phyloP scores from a whole-genome alignment of 2,113 vertebrate species.

The Rostratula benghalensis region DNA sequence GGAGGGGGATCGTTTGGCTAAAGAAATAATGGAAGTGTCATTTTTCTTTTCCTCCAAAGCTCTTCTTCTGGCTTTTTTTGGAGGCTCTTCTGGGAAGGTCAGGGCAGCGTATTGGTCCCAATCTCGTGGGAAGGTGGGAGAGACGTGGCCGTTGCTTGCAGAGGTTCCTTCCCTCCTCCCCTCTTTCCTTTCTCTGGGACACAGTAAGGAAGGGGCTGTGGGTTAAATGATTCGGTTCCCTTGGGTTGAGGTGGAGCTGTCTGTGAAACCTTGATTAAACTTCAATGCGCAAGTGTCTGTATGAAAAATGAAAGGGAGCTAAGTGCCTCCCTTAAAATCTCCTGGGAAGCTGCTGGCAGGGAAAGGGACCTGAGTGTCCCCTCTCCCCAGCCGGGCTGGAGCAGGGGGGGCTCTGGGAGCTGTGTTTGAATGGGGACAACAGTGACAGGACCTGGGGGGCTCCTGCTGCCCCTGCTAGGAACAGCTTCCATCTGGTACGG shows the following conservation, averaged over 20 bases:
- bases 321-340: not conserved
- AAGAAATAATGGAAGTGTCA: not conserved
- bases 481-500: rapidly evolving
- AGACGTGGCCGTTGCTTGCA: rapidly evolving
- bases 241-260: not conserved
- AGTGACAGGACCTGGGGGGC: not conserved
- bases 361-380: not conserved
- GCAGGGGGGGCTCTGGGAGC: not conserved
- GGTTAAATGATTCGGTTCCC: not conserved
- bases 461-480: not conserved
- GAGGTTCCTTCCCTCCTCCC: not conserved
- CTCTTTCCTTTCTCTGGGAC: not conserved
- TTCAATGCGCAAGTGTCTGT: rapidly evolving
- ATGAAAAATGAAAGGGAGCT: not conserved
- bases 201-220: not conserved
- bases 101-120: not conserved
- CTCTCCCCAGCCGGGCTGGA: not conserved
- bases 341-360: not conserved
- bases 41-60: not conserved
- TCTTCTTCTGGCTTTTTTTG: not conserved
- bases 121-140: not conserved
- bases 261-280: not conserved
- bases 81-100: not conserved
- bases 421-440: not conserved
- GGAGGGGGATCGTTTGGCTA: not conserved